Conservation (phyloP, 2,113 vertebrate species). For the Phaethon lepturus region DNA sequence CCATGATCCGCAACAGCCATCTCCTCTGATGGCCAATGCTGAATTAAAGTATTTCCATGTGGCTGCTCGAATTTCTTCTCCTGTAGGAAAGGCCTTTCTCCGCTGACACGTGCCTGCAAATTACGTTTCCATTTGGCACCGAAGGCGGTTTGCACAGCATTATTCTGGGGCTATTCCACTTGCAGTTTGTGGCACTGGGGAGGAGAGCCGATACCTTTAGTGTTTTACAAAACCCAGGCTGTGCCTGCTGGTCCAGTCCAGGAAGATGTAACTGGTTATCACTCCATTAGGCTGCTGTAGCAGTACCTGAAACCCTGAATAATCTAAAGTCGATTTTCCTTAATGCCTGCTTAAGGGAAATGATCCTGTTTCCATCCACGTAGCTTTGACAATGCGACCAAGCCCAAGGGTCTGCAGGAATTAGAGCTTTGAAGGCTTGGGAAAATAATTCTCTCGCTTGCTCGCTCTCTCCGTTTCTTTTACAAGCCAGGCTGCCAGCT, state of each 20-base stretch:
- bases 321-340: background rate
- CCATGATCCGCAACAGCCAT: conserved; percentile 66
- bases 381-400: background rate
- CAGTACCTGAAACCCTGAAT: background rate
- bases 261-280: background rate
- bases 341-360: conserved; percentile 26
- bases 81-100: conserved; percentile 19
- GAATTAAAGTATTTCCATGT: conserved; percentile 79
- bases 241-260: background rate
- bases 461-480: background rate
- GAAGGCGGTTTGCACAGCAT: background rate
- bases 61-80: conserved; percentile 65
- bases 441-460: background rate
- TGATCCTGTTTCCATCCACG: background rate
- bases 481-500: background rate
- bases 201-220: background rate
- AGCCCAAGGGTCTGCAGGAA: background rate
- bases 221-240: background rate
- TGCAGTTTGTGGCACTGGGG: background rate
- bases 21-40: conserved; percentile 52
- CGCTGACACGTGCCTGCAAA: conserved; percentile 56
- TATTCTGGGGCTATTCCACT: background rate
- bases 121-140: conserved; percentile 71
- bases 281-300: background rate
- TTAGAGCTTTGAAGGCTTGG: background rate